Conservation (phyloP, 1,140 invertebrate species). For the Habropoda laboriosa region DNA sequence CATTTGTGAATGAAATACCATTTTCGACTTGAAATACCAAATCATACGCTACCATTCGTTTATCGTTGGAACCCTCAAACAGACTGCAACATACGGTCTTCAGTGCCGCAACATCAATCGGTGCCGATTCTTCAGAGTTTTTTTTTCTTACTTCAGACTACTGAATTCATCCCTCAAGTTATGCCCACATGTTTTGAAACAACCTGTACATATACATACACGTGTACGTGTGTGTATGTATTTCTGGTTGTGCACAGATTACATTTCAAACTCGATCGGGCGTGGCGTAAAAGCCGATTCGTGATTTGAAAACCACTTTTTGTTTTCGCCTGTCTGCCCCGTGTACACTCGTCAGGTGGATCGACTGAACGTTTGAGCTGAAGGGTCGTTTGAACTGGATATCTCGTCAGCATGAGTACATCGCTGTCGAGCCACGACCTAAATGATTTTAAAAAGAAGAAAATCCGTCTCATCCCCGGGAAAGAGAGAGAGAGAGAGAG, state of each 20-base stretch:
- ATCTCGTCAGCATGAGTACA: constrained; percentile 59
- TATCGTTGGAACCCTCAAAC: no score
- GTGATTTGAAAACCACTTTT: constrained; percentile 54
- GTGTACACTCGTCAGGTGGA: constrained; percentile 52
- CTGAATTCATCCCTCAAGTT: no score
- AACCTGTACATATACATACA: no score
- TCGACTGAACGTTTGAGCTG: constrained; percentile 48
- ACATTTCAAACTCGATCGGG: constrained; percentile 52
- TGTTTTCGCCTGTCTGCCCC: constrained; percentile 46
- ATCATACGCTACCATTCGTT: no score
- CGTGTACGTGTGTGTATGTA: neutral
- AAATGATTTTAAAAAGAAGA: constrained; percentile 62
- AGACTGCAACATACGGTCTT: no score
- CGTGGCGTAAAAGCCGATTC: constrained; percentile 49
- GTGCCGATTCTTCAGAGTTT: no score
- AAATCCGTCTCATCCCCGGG: constrained; percentile 26
- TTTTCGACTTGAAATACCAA: no score
- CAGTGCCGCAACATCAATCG: no score
- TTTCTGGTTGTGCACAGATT: constrained; percentile 25
- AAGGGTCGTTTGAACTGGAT: constrained; percentile 59
- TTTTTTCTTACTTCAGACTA: no score
- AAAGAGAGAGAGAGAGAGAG: neutral
- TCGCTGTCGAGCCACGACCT: constrained; percentile 55
- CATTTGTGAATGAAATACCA: no score
- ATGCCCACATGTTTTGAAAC: no score